These are phyloP conservation scores for Podiceps cristatus DNA, from an alignment of 2,113 vertebrate species.

Conservation along the genomic window DNA sequence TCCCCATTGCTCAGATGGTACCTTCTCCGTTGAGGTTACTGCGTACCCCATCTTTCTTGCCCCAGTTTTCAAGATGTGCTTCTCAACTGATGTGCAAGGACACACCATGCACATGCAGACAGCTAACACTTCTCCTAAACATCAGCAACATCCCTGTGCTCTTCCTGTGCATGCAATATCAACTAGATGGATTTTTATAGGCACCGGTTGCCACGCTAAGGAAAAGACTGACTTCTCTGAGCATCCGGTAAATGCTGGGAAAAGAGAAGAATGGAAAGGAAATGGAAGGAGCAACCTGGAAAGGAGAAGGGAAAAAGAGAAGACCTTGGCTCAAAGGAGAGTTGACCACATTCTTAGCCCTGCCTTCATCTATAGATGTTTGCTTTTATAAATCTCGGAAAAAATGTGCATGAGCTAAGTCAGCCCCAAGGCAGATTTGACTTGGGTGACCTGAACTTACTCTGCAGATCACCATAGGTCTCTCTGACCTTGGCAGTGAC, in stretches of 20 bases:
- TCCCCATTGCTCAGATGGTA: neutral
- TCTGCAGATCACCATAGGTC: slow-evolving; percentile 45
- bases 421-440: slow-evolving; percentile 43
- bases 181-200: neutral
- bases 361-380: slow-evolving; percentile 30
- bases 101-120: rapidly evolving
- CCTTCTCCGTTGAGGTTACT: neutral
- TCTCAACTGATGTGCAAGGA: neutral
- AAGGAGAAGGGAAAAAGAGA: slow-evolving; percentile 1
- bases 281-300: slow-evolving; percentile 36
- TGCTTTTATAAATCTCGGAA: slow-evolving; percentile 56
- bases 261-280: slow-evolving; percentile 34
- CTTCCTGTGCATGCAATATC: neutral
- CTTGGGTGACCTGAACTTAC: slow-evolving; percentile 44
- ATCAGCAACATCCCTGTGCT: neutral
- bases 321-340: neutral
- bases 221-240: neutral
- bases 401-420: slow-evolving; percentile 43
- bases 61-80: neutral
- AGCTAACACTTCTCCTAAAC: rapidly evolving
- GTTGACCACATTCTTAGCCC: neutral
- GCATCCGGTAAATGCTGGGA: neutral
- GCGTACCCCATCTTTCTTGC: neutral
- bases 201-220: neutral
- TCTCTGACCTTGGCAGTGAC: slow-evolving; percentile 62